Base-by-base conservation (phyloP, 2,113 vertebrate genomes). In the Spizaetus ornatus region DNA sequence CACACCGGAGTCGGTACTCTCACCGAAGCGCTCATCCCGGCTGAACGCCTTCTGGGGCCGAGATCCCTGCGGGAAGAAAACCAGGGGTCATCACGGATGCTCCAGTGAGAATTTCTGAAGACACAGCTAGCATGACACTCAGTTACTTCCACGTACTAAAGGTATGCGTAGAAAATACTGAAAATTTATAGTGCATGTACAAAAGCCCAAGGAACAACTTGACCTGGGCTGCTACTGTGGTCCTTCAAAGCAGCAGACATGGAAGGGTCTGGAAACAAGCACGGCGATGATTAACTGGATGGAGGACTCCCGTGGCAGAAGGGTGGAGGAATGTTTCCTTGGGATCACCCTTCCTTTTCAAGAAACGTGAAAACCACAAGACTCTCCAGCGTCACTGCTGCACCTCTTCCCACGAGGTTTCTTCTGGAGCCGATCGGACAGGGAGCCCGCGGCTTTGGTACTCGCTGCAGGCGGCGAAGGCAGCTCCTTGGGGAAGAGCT, bases 101-200 rank as follows among this genome's bases (percentile, higher is more conserved):
- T 15, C 23, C 48, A 15, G 48, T 50, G 48, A 50, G 48, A 25
- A 50, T 50, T 50, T 50, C 48, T 38, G 67, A 31, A 31, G 11
- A 31, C 14, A 8, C 26, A 48, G 61, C 73, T 48, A 29, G 10
- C 9, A 2, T 3, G 21, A 7, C 2, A 1, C 27, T 73, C 3
- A 3, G 20, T 52, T 90, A 58, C 70, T 81, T 70, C 82, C 69
- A 14, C 8, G 23, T 6, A 7, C 40, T n/a, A 9, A 47, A 38
- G n/a, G 21, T 10, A 56, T 2, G 3, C 3, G 0, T 11, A 27
- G 19, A 58, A 80, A 80, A 38, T 7, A 38, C 16, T 7, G 19
- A 18, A 29, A 34, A 85, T 70, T 71, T n/a, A 71, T 45, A 47
- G 31, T 8, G 14, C 52, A 29, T 59, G 58, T 13, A 34, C 25